Percentiles rank a stretch among this genome's conserved stretches.
These are phyloP conservation scores for Caenorhabditis imperialis DNA, from an alignment of 2,888 invertebrate species.

Conservation along the genomic window DNA sequence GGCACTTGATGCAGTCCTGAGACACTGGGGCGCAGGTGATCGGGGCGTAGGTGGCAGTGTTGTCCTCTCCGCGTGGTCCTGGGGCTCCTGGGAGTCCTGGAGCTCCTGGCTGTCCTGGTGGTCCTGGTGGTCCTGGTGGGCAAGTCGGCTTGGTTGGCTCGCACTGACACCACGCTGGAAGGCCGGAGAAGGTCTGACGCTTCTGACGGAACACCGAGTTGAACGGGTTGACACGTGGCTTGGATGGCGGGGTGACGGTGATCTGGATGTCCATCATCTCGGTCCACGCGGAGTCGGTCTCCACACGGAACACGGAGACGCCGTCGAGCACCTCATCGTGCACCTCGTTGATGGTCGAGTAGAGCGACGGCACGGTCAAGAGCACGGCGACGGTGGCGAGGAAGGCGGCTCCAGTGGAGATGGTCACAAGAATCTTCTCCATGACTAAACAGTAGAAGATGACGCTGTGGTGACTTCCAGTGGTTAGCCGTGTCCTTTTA, in stretches of 20 bases:
- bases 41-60: too few species aligned
- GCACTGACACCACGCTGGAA: slow-evolving; percentile 25
- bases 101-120: too few species aligned
- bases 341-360: slow-evolving; percentile 70
- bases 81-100: too few species aligned
- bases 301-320: slow-evolving; percentile 57
- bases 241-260: slow-evolving; percentile 56
- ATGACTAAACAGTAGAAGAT: too few species aligned
- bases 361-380: slow-evolving; percentile 71
- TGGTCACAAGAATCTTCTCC: too few species aligned
- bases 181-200: slow-evolving; percentile 19
- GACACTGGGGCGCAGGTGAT: too few species aligned
- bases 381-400: slow-evolving; percentile 60
- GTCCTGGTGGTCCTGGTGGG: slow-evolving; percentile 4
- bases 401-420: too few species aligned
- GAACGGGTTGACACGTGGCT: too few species aligned
- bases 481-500: too few species aligned
- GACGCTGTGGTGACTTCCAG: too few species aligned
- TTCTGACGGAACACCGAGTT: slow-evolving; percentile 10
- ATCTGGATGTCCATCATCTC: slow-evolving; percentile 74
- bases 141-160: slow-evolving; percentile 16
- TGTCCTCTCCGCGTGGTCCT: too few species aligned
- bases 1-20: too few species aligned
- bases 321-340: slow-evolving; percentile 42
- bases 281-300: slow-evolving; percentile 63